Evolutionary conservation across 1,140 invertebrate genomes (phyloP).

Genomic region (Cryptotermes secundus): DNA sequence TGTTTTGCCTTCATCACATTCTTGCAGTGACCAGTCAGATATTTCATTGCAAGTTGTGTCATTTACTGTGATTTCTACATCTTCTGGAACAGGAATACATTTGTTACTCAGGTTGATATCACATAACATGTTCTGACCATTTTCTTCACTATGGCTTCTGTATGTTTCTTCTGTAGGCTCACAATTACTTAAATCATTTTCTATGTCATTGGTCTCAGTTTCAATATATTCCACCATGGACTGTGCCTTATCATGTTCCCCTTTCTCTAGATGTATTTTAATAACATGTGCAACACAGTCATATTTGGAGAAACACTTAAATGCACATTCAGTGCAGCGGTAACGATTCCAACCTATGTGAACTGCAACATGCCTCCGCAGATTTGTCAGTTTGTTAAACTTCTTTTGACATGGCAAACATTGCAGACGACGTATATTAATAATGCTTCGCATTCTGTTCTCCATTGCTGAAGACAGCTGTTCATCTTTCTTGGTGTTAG

Average conservation of each 20-base stretch:
- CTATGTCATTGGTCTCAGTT: constrained; percentile 10
- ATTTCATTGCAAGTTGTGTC: constrained; percentile 2
- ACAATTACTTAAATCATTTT: not conserved
- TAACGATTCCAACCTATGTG: constrained; percentile 51
- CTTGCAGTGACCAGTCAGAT: not conserved
- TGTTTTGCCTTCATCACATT: not conserved
- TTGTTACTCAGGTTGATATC: constrained; percentile 21
- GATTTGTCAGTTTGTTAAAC: constrained; percentile 43
- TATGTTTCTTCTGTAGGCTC: constrained; percentile 22
- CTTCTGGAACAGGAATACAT: constrained; percentile 20
- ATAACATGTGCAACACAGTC: constrained; percentile 48
- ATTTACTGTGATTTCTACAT: constrained; percentile 32
- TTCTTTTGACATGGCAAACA: constrained; percentile 47
- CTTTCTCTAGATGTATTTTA: constrained; percentile 40
- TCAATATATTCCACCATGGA: constrained; percentile 31
- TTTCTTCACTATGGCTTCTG: not conserved
- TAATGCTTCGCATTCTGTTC: constrained; percentile 23
- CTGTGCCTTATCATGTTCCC: constrained; percentile 4
- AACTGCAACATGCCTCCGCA: constrained; percentile 49
- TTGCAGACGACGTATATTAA: constrained; percentile 40
- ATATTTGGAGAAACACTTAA: constrained; percentile 46
- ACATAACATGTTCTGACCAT: not conserved
- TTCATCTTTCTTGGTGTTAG: not conserved
- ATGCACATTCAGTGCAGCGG: constrained; percentile 48
- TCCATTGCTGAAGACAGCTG: constrained; percentile 30